Base-by-base conservation (phyloP, 64 coral and sea anemone species). In the Trachythela sp. region DNA sequence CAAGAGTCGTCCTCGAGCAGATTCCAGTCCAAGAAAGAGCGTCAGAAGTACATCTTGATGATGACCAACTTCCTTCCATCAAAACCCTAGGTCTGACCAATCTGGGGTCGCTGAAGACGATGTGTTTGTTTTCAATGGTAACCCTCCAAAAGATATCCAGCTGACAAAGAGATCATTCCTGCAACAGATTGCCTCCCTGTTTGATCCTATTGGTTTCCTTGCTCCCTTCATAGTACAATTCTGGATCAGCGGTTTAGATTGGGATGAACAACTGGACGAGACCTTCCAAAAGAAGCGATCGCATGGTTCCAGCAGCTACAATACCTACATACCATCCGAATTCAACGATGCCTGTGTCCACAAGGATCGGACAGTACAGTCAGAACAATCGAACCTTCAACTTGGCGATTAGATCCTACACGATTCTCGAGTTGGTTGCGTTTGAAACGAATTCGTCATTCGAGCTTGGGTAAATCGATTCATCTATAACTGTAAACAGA, bases 21-120 rank as follows among this genome's bases (percentile, higher is more conserved):
- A 92, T 94, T 89, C 87, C 93, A 29, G 54, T 70, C 52, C 83
- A 89, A 56, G 88, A 90, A 22, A 86, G 71, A 77, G 87, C 93
- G 83, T 72, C 90, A n/a, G 18, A 68, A 68, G 14, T 68, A 68
- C 20, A 68, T 68, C 30, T 68, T 22, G 59, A 68, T 68, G 30
- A 31, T 31, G 59, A 31, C 4, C 2, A 68, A 31, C 59, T 68
- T 68, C 59, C 59, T n/a, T 31, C 59, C 3, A 31, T 68, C 20
- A 68, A 68, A 31, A 68, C 59, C 4, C 30, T 68, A 4, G 59
- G 59, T n/a, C 20, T 68, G 18, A 45, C n/a, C 59, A n/a, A 31
- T 68, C n/a, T n/a, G n/a, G 59, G 59, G 4, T 68, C 14, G 20
- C 59, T n/a, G 20, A 68, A 31, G 59, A 68, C 4, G 59, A 68